Conservation (phyloP, 2,888 invertebrate species). For the Tiphia femorata region DNA sequence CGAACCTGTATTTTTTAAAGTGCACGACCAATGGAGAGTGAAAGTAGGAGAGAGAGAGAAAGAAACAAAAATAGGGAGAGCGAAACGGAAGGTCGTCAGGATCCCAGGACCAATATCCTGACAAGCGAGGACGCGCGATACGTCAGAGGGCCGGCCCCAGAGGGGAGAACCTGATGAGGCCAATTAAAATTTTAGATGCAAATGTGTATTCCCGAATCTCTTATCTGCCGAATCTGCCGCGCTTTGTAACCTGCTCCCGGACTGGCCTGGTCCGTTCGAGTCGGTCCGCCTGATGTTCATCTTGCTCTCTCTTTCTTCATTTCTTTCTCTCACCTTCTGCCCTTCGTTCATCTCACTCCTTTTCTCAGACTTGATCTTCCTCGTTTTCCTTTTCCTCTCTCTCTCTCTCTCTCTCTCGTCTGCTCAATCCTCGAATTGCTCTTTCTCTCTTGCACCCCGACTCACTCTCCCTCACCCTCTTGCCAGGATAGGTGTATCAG, state of each 20-base stretch:
- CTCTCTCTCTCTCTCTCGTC: background rate
- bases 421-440: background rate
- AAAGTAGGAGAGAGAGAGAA: too few relatives aligned
- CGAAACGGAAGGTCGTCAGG: too few relatives aligned
- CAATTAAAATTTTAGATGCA: too few relatives aligned
- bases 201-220: constrained; percentile 41
- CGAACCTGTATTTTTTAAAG: too few relatives aligned
- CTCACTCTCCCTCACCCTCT: background rate
- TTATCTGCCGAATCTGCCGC: constrained; percentile 34
- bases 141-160: too few relatives aligned
- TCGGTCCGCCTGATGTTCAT: background rate
- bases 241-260: background rate
- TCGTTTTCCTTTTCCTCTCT: background rate
- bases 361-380: too few relatives aligned
- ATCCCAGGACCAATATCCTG: too few relatives aligned
- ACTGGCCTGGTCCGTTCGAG: background rate
- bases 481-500: constrained; percentile 42
- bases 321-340: background rate
- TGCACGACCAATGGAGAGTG: too few relatives aligned
- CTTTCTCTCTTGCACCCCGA: background rate
- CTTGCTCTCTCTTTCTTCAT: constrained; percentile 2
- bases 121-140: too few relatives aligned
- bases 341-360: constrained; percentile 11
- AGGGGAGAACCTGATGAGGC: too few relatives aligned
- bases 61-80: too few relatives aligned